These are phyloP conservation scores for Epinephelus coioides DNA, from an alignment of 2,797 vertebrate genomes.

Conservation along the genomic window DNA sequence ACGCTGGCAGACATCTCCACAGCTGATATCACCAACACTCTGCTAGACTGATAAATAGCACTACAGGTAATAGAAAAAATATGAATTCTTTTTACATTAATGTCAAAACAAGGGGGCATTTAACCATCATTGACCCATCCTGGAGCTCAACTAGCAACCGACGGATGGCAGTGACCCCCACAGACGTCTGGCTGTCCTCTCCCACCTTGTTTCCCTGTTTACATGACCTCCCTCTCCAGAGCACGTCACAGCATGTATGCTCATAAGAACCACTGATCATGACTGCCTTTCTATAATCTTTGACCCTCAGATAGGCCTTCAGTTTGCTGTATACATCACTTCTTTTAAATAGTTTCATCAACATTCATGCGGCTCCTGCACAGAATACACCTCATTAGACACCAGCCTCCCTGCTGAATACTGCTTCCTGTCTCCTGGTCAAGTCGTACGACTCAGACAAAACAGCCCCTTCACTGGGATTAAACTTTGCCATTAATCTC, in stretches of 20 bases:
- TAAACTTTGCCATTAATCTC: conserved; percentile 6
- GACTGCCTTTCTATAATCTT: background rate
- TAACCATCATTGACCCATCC: background rate
- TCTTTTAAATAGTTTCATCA: conserved; percentile 19
- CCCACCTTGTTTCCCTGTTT: conserved; percentile 13
- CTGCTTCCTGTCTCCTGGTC: conserved; percentile 13
- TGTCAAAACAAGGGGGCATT: background rate
- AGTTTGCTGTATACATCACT: background rate
- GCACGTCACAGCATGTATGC: background rate
- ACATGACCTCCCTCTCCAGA: background rate
- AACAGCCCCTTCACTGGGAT: conserved; percentile 8
- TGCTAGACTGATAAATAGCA: no score
- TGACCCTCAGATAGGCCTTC: conserved; percentile 11
- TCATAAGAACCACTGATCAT: conserved; percentile 11
- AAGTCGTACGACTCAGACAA: conserved; percentile 15
- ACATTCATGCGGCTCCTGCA: conserved; percentile 25
- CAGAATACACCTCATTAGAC: background rate
- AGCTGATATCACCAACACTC: no score
- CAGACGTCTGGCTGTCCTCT: background rate
- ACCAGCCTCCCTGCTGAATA: background rate
- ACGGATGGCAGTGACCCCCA: background rate
- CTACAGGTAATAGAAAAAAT: no score
- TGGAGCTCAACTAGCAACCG: background rate
- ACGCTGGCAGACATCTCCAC: no score
- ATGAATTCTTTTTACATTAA: background rate